Percentiles rank a stretch among this genome's conserved stretches.
phyloP scores from a whole-genome alignment of 2,888 invertebrate species.

The Resseliella maxima region DNA sequence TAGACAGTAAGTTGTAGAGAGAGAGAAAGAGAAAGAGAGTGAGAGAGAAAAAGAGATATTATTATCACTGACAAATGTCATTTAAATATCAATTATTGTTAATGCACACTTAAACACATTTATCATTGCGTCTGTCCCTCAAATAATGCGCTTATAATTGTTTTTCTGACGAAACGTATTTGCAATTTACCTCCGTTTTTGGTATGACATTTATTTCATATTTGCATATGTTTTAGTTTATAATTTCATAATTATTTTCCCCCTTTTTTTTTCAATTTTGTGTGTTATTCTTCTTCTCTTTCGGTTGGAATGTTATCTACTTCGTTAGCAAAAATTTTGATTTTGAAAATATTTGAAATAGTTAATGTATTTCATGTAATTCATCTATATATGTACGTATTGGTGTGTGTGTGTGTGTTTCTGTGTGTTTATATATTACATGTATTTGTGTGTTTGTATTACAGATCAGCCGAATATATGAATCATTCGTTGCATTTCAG shows the following conservation, averaged over 20 bases:
- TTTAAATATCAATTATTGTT: conserved; percentile 26
- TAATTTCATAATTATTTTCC: conserved; percentile 16
- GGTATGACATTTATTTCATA: not conserved
- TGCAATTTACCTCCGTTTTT: not conserved
- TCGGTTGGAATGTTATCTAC: too few species aligned
- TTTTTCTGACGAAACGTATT: not conserved
- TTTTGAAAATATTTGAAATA: too few species aligned
- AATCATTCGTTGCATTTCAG: not conserved
- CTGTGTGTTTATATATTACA: not conserved
- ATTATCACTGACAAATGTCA: not conserved
- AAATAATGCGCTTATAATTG: conserved; percentile 1
- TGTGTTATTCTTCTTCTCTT: too few species aligned
- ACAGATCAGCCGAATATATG: not conserved
- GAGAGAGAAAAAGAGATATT: too few species aligned
- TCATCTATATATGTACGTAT: too few species aligned
- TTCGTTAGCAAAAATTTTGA: too few species aligned
- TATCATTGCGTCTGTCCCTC: not conserved
- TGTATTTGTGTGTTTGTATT: not conserved
- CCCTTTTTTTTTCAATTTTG: not conserved
- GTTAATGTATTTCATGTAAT: too few species aligned
- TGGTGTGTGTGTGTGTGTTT: not conserved
- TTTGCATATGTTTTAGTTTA: not conserved
- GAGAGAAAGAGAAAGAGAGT: too few species aligned
- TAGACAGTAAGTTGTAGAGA: too few species aligned
- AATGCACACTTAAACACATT: conserved; percentile 27